Conservation (phyloP, 2,888 invertebrate species). For the Homarus gammarus region DNA sequence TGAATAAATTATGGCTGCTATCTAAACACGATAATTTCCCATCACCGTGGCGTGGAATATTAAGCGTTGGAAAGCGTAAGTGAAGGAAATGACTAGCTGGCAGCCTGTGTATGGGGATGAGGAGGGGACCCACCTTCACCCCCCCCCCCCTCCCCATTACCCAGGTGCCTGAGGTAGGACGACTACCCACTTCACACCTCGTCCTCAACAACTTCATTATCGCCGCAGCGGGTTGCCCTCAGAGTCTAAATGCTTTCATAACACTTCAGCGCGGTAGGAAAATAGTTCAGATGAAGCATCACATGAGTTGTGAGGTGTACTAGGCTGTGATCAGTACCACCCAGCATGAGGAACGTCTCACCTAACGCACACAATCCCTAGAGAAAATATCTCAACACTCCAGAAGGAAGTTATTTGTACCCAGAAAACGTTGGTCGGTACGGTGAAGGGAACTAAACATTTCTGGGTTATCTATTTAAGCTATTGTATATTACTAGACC, state of each 20-base stretch:
- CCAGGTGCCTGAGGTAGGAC: constrained; percentile 33
- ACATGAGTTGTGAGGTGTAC: background rate
- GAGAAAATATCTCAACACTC: background rate
- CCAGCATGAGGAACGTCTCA: too few species aligned
- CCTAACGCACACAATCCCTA: too few species aligned
- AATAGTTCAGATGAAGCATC: background rate
- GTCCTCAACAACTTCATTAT: constrained; percentile 25
- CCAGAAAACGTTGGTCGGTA: background rate
- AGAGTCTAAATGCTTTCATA: too few species aligned
- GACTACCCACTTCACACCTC: constrained; percentile 21
- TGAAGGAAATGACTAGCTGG: constrained; percentile 16
- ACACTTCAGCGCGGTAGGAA: too few species aligned
- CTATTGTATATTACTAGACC: too few species aligned
- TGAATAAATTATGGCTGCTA: background rate
- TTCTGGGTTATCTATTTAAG: too few species aligned
- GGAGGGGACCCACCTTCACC: background rate
- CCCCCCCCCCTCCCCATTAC: background rate
- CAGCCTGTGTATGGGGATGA: constrained; percentile 8
- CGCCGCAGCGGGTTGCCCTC: background rate
- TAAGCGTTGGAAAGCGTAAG: constrained; percentile 12
- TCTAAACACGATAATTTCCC: too few species aligned
- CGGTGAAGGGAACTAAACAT: background rate
- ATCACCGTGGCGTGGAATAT: background rate
- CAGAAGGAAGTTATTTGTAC: background rate
- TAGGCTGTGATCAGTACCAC: too few species aligned